Evolutionary conservation across 2,113 vertebrate species (phyloP), one percentile per base, ranked within the genome.

Genomic region (Dipodomys spectabilis): DNA sequence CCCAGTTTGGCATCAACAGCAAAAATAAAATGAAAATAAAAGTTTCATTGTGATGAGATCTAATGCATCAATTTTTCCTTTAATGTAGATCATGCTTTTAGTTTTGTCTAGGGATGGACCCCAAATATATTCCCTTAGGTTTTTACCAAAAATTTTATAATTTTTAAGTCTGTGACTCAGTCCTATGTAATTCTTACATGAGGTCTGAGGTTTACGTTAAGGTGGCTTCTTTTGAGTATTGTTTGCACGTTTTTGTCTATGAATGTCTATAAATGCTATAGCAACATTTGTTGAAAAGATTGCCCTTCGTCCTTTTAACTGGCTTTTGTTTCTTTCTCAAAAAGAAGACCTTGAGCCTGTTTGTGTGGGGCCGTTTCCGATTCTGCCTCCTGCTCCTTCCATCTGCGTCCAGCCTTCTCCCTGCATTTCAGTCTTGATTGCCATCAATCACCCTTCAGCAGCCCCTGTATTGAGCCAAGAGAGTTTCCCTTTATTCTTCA

Each of bases 331-430:
- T 13, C n/a, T 74, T 35, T 44, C 27, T 82, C 64, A 68, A 84
- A 88, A 68, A 25, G 18, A 15, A 69, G 39, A 57, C 53, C 12
- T n/a, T 57, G 65, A 19, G 3, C 13, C 1, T 6, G 5, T 64
- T 49, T 49, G 15, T 18, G 0, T 16, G 4, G 62, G 35, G 39
- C 28, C 30, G 0, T 30, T 22, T 86, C 49, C 53, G 19, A 25
- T 25, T 83, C 71, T 7, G 1, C 2, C 0, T 73, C 1, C 32
- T 22, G 16, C 39, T 6, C 53, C 9, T 0, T 7, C 22, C 10
- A 15, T 25, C 53, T 68, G 0, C 25, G 6, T 80, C 69, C n/a
- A 10, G 9, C 1, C 30, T 2, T 35, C 67, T 49, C 53, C 7
- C 67, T 11, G 4, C 10, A 32, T 4, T 2, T 9, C 7, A 22